These are phyloP conservation scores for Phyllotis vaccarum DNA, from an alignment of 2,797 vertebrate genomes.

Conservation along the genomic window DNA sequence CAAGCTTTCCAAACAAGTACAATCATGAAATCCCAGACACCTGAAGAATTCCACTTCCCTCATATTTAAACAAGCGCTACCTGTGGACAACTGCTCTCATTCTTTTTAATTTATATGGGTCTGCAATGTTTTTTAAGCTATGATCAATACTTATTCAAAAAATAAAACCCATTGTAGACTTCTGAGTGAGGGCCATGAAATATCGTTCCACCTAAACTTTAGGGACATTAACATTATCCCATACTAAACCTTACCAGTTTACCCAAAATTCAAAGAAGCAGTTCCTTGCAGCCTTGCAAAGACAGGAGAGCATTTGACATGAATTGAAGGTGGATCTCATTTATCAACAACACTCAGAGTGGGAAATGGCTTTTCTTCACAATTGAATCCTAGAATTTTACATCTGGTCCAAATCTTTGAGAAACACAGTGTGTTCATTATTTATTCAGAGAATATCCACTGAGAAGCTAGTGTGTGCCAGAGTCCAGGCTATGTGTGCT, in stretches of 20 bases:
- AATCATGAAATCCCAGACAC: conserved; percentile 78
- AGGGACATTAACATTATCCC: conserved; percentile 56
- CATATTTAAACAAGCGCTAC: conserved; percentile 61
- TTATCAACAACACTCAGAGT: conserved; percentile 36
- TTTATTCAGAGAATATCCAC: conserved; percentile 33
- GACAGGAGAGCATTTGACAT: conserved; percentile 48
- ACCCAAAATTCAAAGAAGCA: conserved; percentile 65
- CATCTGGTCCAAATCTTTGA: conserved; percentile 19
- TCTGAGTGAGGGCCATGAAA: conserved; percentile 80
- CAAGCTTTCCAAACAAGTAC: conserved; percentile 78
- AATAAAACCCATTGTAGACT: conserved; percentile 81
- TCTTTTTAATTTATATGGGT: conserved; percentile 85
- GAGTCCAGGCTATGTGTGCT: neutral
- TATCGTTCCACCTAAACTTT: conserved; percentile 79
- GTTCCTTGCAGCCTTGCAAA: conserved; percentile 53
- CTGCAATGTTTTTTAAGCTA: conserved; percentile 78
- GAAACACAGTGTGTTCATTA: neutral
- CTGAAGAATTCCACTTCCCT: conserved; percentile 73
- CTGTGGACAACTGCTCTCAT: conserved; percentile 77
- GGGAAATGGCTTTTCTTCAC: neutral
- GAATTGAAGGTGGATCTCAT: conserved; percentile 75
- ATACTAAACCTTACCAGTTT: conserved; percentile 57
- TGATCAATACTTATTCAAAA: conserved; percentile 86
- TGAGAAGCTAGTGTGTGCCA: neutral
- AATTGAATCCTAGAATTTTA: neutral